A percentile compares a stretch with the other conserved stretches of the same genome.
phyloP scores from a whole-genome alignment of 2,888 invertebrate species.

The Megalurothrips usitatus region DNA sequence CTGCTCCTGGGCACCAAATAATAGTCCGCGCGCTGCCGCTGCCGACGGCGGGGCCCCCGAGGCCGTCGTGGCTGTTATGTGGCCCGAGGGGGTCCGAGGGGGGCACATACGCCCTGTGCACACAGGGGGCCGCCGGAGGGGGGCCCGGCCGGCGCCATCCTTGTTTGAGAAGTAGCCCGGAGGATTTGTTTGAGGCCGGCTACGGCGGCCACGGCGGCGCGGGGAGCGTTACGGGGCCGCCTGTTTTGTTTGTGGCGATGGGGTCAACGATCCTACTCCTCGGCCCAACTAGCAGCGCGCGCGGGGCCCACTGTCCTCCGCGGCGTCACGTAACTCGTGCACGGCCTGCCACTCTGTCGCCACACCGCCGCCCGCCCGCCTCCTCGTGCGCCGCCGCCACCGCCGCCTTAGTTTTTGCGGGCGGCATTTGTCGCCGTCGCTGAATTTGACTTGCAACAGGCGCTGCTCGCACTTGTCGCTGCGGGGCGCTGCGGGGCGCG shows the following conservation, averaged over 20 bases:
- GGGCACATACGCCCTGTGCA: not conserved
- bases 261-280: not conserved
- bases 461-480: not conserved
- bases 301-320: not conserved
- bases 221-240: not conserved
- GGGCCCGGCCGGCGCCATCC: conserved; percentile 4
- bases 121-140: not conserved
- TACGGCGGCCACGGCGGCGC: not conserved
- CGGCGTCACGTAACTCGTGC: not conserved
- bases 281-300: not conserved
- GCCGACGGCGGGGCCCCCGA: not conserved
- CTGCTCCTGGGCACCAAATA: not conserved
- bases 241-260: not conserved
- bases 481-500: not conserved
- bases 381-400: not conserved
- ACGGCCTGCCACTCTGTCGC: not conserved
- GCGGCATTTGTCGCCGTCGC: conserved; percentile 16
- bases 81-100: not conserved
- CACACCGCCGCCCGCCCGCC: not conserved
- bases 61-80: not conserved
- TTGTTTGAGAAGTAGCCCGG: conserved; percentile 20
- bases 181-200: conserved; percentile 20
- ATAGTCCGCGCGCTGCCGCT: not conserved
- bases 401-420: conserved; percentile 3
- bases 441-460: conserved; percentile 22